These are phyloP conservation scores for Epinephelus malabaricus DNA, from an alignment of 2,797 vertebrate genomes.

Conservation along the genomic window DNA sequence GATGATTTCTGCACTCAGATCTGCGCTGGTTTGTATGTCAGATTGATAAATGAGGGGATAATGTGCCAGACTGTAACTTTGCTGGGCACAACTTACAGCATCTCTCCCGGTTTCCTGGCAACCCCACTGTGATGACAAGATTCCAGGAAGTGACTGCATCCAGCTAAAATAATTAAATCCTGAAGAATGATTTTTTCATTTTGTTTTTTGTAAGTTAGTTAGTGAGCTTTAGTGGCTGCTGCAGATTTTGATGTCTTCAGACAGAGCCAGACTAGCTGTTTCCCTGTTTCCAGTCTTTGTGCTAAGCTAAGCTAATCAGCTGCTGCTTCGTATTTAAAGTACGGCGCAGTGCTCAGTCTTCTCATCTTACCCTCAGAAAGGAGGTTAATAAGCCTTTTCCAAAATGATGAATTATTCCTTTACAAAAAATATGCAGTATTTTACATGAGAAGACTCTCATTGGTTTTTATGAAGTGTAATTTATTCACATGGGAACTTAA, in stretches of 20 bases:
- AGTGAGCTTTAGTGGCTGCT: not conserved
- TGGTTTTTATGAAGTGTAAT: not conserved
- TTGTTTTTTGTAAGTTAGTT: not conserved
- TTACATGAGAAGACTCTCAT: not conserved
- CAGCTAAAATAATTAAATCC: too few species aligned
- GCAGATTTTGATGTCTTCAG: not conserved
- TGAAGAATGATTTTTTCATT: not conserved
- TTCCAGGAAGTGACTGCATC: not conserved
- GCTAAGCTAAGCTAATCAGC: not conserved
- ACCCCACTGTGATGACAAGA: not conserved
- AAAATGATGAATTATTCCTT: not conserved
- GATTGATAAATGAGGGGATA: not conserved
- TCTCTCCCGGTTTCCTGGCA: constrained; percentile 1
- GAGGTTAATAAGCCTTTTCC: not conserved
- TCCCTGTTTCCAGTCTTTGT: not conserved
- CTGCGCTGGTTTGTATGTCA: too few species aligned
- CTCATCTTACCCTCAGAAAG: not conserved
- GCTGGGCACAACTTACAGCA: not conserved
- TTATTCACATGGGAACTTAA: not conserved
- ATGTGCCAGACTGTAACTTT: not conserved
- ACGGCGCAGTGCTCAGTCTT: not conserved
- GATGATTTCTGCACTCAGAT: too few species aligned
- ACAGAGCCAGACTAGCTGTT: not conserved
- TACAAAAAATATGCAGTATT: not conserved
- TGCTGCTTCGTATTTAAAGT: too few species aligned